phyloP scores from a whole-genome alignment of 2,888 invertebrate genomes.

The Adelognathus sp. region DNA sequence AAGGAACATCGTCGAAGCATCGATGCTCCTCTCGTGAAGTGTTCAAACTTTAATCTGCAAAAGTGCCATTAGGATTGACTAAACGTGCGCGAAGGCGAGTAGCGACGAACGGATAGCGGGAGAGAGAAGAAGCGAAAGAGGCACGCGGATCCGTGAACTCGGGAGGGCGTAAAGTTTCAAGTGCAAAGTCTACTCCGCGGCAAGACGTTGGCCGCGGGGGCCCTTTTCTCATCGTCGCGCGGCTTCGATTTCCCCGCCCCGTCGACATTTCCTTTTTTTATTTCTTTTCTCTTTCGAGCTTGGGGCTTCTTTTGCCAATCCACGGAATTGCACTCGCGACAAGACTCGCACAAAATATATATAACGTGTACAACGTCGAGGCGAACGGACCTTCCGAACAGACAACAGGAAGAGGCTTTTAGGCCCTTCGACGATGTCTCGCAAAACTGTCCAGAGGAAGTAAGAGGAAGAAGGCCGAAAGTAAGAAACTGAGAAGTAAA shows the following conservation, averaged over 20 bases:
- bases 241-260: conserved; percentile 54
- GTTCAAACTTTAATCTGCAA: conserved; percentile 75
- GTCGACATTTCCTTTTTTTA: neutral
- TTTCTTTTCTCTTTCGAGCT: conserved; percentile 57
- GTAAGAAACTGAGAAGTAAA: conserved; percentile 24
- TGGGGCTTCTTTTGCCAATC: conserved; percentile 58
- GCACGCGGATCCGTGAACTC: conserved; percentile 47
- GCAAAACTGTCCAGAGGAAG: conserved; percentile 32
- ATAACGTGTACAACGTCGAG: neutral
- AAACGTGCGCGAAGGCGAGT: conserved; percentile 63
- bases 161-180: conserved; percentile 73
- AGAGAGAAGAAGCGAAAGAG: conserved; percentile 21
- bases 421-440: conserved; percentile 58
- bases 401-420: conserved; percentile 79
- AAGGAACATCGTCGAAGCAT: conserved; percentile 3
- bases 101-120: conserved; percentile 7
- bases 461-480: neutral
- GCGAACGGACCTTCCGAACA: conserved; percentile 64
- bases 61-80: conserved; percentile 76
- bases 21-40: conserved; percentile 65
- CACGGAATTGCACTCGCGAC: conserved; percentile 50
- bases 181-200: conserved; percentile 75
- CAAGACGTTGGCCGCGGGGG: conserved; percentile 46
- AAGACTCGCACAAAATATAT: conserved; percentile 7
- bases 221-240: conserved; percentile 51